Conservation (phyloP, 64 coral and sea anemone species). For the Stichodactyla mertensii region DNA sequence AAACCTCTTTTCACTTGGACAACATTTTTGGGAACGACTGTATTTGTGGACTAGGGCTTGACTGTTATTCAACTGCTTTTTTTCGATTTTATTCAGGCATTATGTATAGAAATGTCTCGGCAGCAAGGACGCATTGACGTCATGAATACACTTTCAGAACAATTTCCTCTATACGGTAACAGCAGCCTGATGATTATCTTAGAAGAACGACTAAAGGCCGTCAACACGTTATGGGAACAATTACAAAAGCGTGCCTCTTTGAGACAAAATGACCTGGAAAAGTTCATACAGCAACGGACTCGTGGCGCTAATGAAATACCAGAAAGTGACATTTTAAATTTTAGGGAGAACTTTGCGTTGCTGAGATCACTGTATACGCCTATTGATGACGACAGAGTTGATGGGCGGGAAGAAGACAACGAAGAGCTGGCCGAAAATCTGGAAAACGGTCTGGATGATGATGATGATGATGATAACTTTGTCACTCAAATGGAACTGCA, state of each 20-base stretch:
- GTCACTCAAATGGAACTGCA: constrained; percentile 82
- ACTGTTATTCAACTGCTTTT: no score
- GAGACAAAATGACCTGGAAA: constrained; percentile 66
- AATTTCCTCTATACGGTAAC: constrained; percentile 38
- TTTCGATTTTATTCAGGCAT: constrained; percentile 34
- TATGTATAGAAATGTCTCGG: constrained; percentile 84
- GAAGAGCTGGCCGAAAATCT: constrained; percentile 15
- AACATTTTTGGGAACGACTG: no score
- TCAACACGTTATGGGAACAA: constrained; percentile 73
- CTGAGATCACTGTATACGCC: constrained; percentile 47
- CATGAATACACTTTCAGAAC: constrained; percentile 66
- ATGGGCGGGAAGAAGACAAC: background rate
- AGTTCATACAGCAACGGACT: constrained; percentile 26
- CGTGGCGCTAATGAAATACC: constrained; percentile 2
- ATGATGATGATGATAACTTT: constrained; percentile 63
- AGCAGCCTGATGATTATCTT: constrained; percentile 72
- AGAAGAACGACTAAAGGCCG: constrained; percentile 69
- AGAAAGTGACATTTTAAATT: constrained; percentile 40
- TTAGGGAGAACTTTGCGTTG: constrained; percentile 71
- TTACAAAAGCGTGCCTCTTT: constrained; percentile 58
- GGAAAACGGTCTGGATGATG: constrained; percentile 18
- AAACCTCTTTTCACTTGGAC: no score
- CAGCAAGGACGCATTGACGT: constrained; percentile 74
- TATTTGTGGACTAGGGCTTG: no score
- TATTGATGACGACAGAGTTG: constrained; percentile 10